Evolutionary conservation across 2,888 invertebrate genomes (phyloP).

Genomic region (Cheilosia scutellata): DNA sequence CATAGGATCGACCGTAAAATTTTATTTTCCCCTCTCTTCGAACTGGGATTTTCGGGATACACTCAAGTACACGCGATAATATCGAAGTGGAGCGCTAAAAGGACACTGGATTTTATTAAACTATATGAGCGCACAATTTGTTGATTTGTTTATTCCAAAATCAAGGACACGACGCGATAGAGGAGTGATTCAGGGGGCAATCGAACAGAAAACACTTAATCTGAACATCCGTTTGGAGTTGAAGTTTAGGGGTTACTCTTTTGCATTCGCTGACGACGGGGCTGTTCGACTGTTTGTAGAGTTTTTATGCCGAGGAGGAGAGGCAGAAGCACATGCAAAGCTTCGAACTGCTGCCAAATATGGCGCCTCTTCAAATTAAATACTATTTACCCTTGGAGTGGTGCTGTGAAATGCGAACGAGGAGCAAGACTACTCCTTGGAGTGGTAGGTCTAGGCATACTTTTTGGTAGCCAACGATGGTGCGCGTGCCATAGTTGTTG

Average conservation of each 20-base stretch:
- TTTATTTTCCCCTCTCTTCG: neutral
- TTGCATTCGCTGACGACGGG: conserved; percentile 47
- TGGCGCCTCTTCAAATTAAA: conserved; percentile 73
- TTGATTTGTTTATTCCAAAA: conserved; percentile 56
- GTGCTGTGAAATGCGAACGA: conserved; percentile 42
- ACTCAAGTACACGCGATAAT: neutral
- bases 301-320: conserved; percentile 30
- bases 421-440: conserved; percentile 57
- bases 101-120: conserved; percentile 49
- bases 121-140: conserved; percentile 46
- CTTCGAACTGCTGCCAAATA: conserved; percentile 69
- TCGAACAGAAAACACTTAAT: conserved; percentile 18
- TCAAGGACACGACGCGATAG: conserved; percentile 60
- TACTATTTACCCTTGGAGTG: conserved; percentile 65
- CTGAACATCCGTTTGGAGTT: conserved; percentile 47
- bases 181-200: neutral
- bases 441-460: conserved; percentile 52
- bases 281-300: conserved; percentile 42
- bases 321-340: conserved; percentile 59
- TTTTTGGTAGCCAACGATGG: conserved; percentile 52
- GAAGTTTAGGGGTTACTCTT: conserved; percentile 40
- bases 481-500: conserved; percentile 49
- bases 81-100: conserved; percentile 39
- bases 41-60: conserved; percentile 11
- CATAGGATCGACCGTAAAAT: conserved; percentile 1